Percentiles rank a stretch among this genome's conserved stretches.
Evolutionary conservation across 1,140 invertebrate species (phyloP).

Genomic region (Pissodes strobi): DNA sequence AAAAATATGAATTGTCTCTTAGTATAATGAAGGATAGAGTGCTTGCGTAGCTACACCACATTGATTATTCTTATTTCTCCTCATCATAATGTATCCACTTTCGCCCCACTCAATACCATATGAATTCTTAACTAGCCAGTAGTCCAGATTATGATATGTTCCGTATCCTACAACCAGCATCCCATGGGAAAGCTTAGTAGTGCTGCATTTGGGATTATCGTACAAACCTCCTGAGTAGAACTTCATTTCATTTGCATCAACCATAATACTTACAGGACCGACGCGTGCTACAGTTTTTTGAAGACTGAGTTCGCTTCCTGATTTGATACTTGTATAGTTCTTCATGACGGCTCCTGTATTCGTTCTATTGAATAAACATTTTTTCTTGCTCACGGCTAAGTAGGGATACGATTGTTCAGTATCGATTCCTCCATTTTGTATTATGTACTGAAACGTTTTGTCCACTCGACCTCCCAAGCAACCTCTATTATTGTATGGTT

Average conservation of each 20-base stretch:
- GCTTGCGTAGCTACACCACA: conserved; percentile 68
- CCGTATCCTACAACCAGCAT: conserved; percentile 86
- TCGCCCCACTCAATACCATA: conserved; percentile 83
- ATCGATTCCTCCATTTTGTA: conserved; percentile 67
- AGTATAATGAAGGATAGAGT: conserved; percentile 53
- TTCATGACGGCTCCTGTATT: neutral
- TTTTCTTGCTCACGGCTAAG: conserved; percentile 50
- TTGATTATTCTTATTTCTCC: conserved; percentile 61
- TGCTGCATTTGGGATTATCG: conserved; percentile 1
- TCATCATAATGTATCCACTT: conserved; percentile 66
- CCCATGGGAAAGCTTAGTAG: conserved; percentile 74
- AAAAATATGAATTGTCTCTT: too few species aligned
- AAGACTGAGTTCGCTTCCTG: conserved; percentile 64
- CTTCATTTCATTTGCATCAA: conserved; percentile 81
- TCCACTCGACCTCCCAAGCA: conserved; percentile 71
- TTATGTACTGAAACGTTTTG: conserved; percentile 65
- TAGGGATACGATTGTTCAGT: conserved; percentile 67
- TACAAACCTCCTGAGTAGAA: conserved; percentile 60
- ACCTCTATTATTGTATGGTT: conserved; percentile 65
- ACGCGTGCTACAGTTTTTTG: conserved; percentile 72
- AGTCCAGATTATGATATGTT: conserved; percentile 64
- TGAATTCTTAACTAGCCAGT: conserved; percentile 84
- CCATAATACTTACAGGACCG: conserved; percentile 71
- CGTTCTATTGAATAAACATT: neutral
- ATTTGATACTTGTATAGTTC: conserved; percentile 62